Evolutionary conservation across 1,140 invertebrate genomes (phyloP).

Genomic region (Hydropsyche tenuis): DNA sequence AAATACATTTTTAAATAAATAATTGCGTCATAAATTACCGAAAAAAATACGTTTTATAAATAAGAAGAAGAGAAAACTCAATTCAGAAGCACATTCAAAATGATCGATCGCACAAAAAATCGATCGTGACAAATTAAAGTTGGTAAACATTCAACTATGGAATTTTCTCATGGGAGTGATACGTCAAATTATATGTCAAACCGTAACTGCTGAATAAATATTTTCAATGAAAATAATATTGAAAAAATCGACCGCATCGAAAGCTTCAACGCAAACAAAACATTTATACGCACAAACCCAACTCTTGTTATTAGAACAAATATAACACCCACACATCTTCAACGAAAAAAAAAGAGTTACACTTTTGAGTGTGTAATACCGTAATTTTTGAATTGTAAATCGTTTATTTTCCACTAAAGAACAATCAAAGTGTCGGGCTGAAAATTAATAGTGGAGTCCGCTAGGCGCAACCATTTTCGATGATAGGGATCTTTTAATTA

Average conservation of each 20-base stretch:
- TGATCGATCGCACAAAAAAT: constrained; percentile 9
- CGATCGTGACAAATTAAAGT: background rate
- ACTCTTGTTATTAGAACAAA: too few relatives aligned
- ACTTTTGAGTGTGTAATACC: background rate
- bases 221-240: background rate
- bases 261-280: background rate
- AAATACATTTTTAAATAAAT: too few relatives aligned
- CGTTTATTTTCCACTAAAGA: too few relatives aligned
- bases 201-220: background rate
- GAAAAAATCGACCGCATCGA: constrained; percentile 6
- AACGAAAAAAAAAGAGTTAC: background rate
- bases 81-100: background rate
- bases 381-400: background rate
- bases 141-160: background rate
- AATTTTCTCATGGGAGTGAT: constrained; percentile 20
- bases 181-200: background rate
- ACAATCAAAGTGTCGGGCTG: constrained; percentile 12
- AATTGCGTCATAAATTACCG: too few relatives aligned
- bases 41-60: too few relatives aligned
- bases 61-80: too few relatives aligned
- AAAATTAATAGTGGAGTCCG: background rate
- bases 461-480: background rate
- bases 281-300: too few relatives aligned
- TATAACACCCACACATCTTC: too few relatives aligned
- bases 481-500: constrained; percentile 3